These are phyloP conservation scores for Harpagoxenus sublaevis DNA, from an alignment of 2,888 invertebrate species.

Conservation along the genomic window DNA sequence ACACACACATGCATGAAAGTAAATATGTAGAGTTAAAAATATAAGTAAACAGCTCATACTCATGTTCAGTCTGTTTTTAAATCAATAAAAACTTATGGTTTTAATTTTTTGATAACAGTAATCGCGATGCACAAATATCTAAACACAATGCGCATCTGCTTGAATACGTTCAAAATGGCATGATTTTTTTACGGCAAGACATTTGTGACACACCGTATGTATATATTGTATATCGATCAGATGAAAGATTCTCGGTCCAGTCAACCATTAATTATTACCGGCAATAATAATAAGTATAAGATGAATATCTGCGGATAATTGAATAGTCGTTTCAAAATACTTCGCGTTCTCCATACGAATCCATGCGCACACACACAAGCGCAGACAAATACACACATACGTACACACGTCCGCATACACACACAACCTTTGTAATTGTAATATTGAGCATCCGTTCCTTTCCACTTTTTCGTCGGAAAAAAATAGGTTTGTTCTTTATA, in stretches of 20 bases:
- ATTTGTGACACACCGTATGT: slow-evolving; percentile 10
- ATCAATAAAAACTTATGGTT: neutral
- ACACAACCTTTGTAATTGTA: slow-evolving; percentile 33
- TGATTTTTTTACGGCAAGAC: neutral
- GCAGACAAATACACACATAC: neutral
- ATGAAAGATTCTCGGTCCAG: neutral
- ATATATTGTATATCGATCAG: neutral
- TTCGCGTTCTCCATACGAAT: slow-evolving; percentile 10
- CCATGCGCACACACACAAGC: neutral
- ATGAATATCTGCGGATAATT: slow-evolving; percentile 22
- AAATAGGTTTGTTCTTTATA: slow-evolving; percentile 10
- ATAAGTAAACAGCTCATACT: neutral
- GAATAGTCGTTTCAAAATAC: slow-evolving; percentile 26
- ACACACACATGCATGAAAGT: no score
- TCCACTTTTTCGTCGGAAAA: slow-evolving; percentile 13
- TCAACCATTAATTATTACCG: slow-evolving; percentile 22
- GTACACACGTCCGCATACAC: neutral
- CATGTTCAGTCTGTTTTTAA: neutral
- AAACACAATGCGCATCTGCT: neutral
- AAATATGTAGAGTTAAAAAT: neutral
- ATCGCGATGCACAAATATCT: neutral
- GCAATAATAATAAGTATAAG: slow-evolving; percentile 6
- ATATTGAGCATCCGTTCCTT: slow-evolving; percentile 48
- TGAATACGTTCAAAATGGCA: neutral
- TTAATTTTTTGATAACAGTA: neutral